Percentiles rank a stretch among this genome's conserved stretches.
Evolutionary conservation across 23 tunicate genomes (phyloP).

Genomic region (Trididemnum clinides): DNA sequence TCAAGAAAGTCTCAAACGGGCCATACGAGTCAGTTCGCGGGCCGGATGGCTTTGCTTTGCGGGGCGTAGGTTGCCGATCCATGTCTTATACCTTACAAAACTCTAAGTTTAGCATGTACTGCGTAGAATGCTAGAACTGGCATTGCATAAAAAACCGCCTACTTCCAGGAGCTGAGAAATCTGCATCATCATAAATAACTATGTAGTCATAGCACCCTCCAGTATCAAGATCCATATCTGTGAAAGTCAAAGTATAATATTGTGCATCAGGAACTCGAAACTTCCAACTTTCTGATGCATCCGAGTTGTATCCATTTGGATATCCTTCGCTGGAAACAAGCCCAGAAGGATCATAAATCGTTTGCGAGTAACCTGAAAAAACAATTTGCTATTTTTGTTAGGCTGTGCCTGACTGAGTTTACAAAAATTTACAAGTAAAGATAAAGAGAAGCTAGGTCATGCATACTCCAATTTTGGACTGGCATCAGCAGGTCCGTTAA

Average conservation of each 20-base stretch:
- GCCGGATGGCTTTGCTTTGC: too few relatives aligned
- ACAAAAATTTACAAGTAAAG: too few relatives aligned
- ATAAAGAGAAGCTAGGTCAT: too few relatives aligned
- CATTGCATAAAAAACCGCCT: not conserved
- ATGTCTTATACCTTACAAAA: not conserved
- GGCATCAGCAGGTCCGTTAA: too few relatives aligned
- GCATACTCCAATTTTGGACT: too few relatives aligned
- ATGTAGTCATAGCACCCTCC: conserved; percentile 73
- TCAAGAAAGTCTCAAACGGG: too few relatives aligned
- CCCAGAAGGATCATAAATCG: conserved; percentile 49
- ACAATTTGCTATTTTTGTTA: too few relatives aligned
- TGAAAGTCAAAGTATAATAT: conserved; percentile 54
- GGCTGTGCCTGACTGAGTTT: too few relatives aligned
- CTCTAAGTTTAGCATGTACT: not conserved
- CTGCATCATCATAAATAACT: conserved; percentile 65
- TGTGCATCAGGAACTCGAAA: conserved; percentile 72
- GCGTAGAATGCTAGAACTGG: not conserved
- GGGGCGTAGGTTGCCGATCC: too few relatives aligned
- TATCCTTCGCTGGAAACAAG: conserved; percentile 49
- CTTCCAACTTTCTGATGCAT: conserved; percentile 52
- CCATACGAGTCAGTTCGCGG: too few relatives aligned
- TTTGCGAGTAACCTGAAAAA: too few relatives aligned
- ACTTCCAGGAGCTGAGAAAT: conserved; percentile 58
- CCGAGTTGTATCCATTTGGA: conserved; percentile 47
- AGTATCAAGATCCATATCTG: conserved; percentile 65